A percentile compares a stretch with the other conserved stretches of the same genome.
Conservation (phyloP, 2,888 invertebrate genomes). For the Disparrhopalites patrizii region DNA sequence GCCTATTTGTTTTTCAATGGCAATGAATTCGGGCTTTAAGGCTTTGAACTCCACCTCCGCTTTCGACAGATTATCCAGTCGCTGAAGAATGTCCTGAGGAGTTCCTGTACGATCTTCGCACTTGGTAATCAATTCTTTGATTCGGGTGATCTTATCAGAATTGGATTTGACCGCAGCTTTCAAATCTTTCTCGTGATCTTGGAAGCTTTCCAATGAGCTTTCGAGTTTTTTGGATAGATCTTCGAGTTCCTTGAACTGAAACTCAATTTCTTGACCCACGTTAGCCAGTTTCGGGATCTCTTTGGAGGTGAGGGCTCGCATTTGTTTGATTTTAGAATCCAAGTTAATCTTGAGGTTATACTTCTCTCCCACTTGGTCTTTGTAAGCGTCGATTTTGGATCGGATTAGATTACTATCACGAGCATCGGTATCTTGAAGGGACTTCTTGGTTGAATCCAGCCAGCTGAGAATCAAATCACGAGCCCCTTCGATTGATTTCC, state of each 20-base stretch:
- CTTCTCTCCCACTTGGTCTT: slow-evolving; percentile 76
- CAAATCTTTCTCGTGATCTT: slow-evolving; percentile 68
- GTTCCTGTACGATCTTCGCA: slow-evolving; percentile 87
- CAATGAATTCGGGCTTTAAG: slow-evolving; percentile 64
- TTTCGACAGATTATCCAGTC: slow-evolving; percentile 69
- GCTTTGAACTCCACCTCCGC: slow-evolving; percentile 68
- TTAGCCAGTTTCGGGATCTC: slow-evolving; percentile 66
- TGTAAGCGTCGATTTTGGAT: slow-evolving; percentile 73
- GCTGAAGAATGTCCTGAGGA: slow-evolving; percentile 73
- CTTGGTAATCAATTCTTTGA: slow-evolving; percentile 78
- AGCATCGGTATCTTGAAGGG: slow-evolving; percentile 69
- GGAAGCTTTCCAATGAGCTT: slow-evolving; percentile 66
- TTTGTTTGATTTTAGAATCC: slow-evolving; percentile 71
- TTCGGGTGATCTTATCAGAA: slow-evolving; percentile 65
- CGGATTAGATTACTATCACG: slow-evolving; percentile 76
- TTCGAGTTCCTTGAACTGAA: slow-evolving; percentile 72
- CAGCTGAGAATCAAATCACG: slow-evolving; percentile 78
- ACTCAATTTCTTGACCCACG: slow-evolving; percentile 62
- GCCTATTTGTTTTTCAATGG: slow-evolving; percentile 65
- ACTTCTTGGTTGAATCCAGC: slow-evolving; percentile 76
- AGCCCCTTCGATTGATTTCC: slow-evolving; percentile 85
- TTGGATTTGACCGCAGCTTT: slow-evolving; percentile 67
- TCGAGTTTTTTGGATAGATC: slow-evolving; percentile 70
- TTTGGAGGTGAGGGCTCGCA: slow-evolving; percentile 71
- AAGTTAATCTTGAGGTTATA: slow-evolving; percentile 72